phyloP scores from a whole-genome alignment of 2,797 vertebrate species.

The Sarcophilus harrisii region DNA sequence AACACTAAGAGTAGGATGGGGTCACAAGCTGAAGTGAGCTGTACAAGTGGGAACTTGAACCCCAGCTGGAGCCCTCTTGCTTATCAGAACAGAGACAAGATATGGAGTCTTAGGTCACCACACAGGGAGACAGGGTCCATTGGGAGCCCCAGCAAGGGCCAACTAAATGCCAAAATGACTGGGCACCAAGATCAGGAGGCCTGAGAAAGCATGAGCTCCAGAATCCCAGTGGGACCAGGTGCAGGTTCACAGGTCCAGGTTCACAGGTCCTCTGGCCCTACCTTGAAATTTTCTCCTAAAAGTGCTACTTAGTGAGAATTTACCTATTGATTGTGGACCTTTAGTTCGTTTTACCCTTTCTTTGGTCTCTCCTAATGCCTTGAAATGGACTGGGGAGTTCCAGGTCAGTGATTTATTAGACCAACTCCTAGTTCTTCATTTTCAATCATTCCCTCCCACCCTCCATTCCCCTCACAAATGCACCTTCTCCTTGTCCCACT shows the following conservation, averaged over 20 bases:
- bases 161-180: background rate
- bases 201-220: background rate
- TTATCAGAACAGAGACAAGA: background rate
- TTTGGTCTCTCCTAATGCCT: background rate
- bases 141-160: background rate
- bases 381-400: constrained; percentile 44
- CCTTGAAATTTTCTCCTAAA: background rate
- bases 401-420: background rate
- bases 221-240: background rate
- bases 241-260: background rate
- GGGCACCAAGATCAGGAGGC: background rate
- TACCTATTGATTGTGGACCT: background rate
- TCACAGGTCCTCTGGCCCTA: background rate
- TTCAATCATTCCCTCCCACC: background rate
- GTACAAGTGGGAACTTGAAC: background rate
- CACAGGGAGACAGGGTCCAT: background rate
- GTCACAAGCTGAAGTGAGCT: background rate
- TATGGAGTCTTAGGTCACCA: background rate
- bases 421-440: background rate
- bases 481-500: background rate
- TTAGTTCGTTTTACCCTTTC: background rate
- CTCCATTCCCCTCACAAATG: background rate
- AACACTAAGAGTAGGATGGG: background rate
- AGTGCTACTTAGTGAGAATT: background rate
- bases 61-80: background rate